Evolutionary conservation across 2,797 vertebrate species (phyloP).

Genomic region (Diplodus puntazzo): DNA sequence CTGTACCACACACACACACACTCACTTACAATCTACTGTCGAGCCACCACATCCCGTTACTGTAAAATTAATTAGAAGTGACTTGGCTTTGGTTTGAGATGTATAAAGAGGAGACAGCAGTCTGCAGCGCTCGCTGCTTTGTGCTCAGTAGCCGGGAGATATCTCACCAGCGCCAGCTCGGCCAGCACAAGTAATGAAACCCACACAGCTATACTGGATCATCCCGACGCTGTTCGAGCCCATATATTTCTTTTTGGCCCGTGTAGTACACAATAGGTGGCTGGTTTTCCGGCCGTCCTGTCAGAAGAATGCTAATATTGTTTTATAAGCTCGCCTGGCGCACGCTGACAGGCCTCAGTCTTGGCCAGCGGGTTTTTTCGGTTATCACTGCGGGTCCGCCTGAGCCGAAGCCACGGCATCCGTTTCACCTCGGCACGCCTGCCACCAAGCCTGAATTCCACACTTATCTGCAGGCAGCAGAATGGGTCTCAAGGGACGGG

Average conservation of each 20-base stretch:
- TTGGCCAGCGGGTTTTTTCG: slow-evolving; percentile 26
- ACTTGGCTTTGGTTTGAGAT: slow-evolving; percentile 67
- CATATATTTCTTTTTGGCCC: slow-evolving; percentile 43
- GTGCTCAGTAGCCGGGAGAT: slow-evolving; percentile 52
- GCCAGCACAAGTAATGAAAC: slow-evolving; percentile 58
- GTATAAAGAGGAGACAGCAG: slow-evolving; percentile 70
- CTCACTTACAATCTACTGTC: slow-evolving; percentile 40
- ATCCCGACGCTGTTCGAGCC: slow-evolving; percentile 40
- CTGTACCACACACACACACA: slow-evolving; percentile 38
- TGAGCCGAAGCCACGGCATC: slow-evolving; percentile 58
- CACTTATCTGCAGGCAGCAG: slow-evolving; percentile 80
- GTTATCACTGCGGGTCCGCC: slow-evolving; percentile 32
- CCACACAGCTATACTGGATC: slow-evolving; percentile 56
- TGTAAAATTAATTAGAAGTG: slow-evolving; percentile 73
- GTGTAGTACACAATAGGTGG: slow-evolving; percentile 42
- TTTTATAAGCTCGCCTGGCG: slow-evolving; percentile 44
- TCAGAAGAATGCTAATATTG: slow-evolving; percentile 49
- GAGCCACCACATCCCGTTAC: slow-evolving; percentile 42
- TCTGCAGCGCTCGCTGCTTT: slow-evolving; percentile 50
- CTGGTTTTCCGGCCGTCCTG: slow-evolving; percentile 36
- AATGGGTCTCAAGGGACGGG: slow-evolving; percentile 65
- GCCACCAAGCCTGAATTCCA: slow-evolving; percentile 67
- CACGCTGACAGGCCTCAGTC: slow-evolving; percentile 44
- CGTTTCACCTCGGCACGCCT: slow-evolving; percentile 58
- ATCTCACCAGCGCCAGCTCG: slow-evolving; percentile 27